Evolutionary conservation across 35 echinoderm and acorn worm species (phyloP).

Genomic region (Strongylocentrotus purpuratus): DNA sequence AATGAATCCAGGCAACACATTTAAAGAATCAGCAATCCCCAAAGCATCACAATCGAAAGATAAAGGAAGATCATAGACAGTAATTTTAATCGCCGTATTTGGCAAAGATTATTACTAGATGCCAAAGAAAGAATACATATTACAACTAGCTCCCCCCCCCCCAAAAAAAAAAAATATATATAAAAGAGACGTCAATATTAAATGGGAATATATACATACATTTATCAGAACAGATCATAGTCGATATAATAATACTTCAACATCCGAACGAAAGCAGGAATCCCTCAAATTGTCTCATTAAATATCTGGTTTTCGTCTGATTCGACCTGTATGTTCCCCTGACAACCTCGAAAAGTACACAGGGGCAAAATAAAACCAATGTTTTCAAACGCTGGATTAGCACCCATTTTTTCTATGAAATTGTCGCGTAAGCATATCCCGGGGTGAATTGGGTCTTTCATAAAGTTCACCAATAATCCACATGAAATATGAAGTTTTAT

Average conservation of each 20-base stretch:
- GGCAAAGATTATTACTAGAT: too few relatives aligned
- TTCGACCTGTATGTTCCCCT: not conserved
- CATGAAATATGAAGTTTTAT: not conserved
- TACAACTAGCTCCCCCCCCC: too few relatives aligned
- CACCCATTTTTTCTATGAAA: not conserved
- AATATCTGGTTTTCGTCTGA: not conserved
- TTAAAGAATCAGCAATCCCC: too few relatives aligned
- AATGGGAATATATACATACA: too few relatives aligned
- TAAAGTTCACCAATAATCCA: not conserved
- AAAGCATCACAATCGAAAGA: too few relatives aligned
- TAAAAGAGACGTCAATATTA: too few relatives aligned
- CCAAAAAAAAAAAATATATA: too few relatives aligned
- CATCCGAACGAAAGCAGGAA: not conserved
- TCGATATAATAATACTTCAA: not conserved
- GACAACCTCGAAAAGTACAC: not conserved
- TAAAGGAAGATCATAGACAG: too few relatives aligned
- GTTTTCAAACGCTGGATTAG: not conserved
- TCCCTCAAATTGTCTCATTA: not conserved
- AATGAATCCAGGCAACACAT: too few relatives aligned
- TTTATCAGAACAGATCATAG: too few relatives aligned
- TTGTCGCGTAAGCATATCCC: slow-evolving; percentile 9
- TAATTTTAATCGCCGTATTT: too few relatives aligned
- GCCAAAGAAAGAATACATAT: too few relatives aligned
- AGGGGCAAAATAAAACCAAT: not conserved
- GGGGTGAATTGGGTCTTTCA: not conserved